Evolutionary conservation across 2,113 vertebrate species (phyloP), one percentile per base, ranked within the genome.

Genomic region (Patagioenas fasciata): DNA sequence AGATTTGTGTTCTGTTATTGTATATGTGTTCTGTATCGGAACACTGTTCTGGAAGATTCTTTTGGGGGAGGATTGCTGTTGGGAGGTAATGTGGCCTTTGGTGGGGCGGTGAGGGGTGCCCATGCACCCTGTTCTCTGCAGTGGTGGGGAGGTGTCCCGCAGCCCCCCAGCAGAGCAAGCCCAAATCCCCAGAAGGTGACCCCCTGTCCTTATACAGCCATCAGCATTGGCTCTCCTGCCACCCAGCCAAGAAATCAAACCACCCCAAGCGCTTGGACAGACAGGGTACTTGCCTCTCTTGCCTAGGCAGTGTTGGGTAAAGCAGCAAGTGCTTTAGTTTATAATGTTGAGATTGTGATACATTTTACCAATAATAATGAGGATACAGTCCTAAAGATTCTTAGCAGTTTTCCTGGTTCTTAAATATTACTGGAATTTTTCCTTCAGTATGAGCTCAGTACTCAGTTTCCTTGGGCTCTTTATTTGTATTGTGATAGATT

Each of bases 121-220:
- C 1, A 0, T 25, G 25, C 19, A 26, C 5, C 13, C 20, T 8
- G 21, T 32, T 7, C 34, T 67, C 31, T 48, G 31, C 6, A 11
- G n/a, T 0, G 1, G 6, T n/a, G 17, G 28, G 21, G 21, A 53
- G 29, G 42, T 51, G 15, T 72, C 34, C n/a, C 0, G 0, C 23
- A 10, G 20, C 24, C 65, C 23, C 44, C 8, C 1, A 0, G 29
- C 31, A 38, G 18, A 50, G 21, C 44, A 42, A 72, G 11, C 5
- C 6, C 6, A 31, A 0, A 13, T 48, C 8, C n/a, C n/a, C 25
- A 2, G 26, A 13, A 58, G 60, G 6, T 29, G 16, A 36, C 5
- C 2, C 5, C 23, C 2, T 69, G 5, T 40, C 47, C 7, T 8
- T 44, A 28, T 44, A 28, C n/a, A 16, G 16, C 16, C 16, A 14